Percentiles rank a stretch among this genome's conserved stretches.
These are phyloP conservation scores for Calephelis virginiensis DNA, from an alignment of 1,140 invertebrate species.

Conservation along the genomic window DNA sequence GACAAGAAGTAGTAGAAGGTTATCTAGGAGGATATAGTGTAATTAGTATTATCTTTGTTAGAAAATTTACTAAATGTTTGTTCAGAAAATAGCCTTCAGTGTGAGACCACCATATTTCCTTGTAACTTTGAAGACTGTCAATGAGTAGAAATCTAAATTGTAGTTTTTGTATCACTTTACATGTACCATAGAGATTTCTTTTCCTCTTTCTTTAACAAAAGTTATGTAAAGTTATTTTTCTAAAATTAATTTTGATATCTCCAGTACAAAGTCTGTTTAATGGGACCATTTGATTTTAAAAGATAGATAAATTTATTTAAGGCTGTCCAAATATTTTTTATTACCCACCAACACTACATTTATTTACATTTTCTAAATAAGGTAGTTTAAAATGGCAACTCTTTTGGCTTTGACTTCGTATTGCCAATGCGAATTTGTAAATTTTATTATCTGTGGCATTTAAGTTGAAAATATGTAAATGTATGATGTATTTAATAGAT, in stretches of 20 bases:
- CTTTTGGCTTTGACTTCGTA: slow-evolving; percentile 30
- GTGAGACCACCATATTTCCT: slow-evolving; percentile 17
- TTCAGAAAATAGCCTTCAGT: not conserved
- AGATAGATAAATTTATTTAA: slow-evolving; percentile 18
- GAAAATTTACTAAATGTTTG: not conserved
- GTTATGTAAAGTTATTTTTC: slow-evolving; percentile 10
- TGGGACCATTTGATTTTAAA: slow-evolving; percentile 24
- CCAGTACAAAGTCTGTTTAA: slow-evolving; percentile 24
- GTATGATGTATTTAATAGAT: not conserved
- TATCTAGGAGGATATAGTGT: too few relatives aligned
- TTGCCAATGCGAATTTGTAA: slow-evolving; percentile 17
- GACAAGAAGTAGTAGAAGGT: too few relatives aligned
- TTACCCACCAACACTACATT: slow-evolving; percentile 18
- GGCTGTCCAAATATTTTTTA: slow-evolving; percentile 8
- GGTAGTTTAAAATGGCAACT: slow-evolving; percentile 23
- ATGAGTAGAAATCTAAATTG: slow-evolving; percentile 21
- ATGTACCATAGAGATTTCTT: not conserved
- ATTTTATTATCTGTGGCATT: slow-evolving; percentile 16
- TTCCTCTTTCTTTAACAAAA: slow-evolving; percentile 1
- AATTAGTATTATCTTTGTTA: too few relatives aligned
- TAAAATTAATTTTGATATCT: slow-evolving; percentile 15
- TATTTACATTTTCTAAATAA: slow-evolving; percentile 21
- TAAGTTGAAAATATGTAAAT: slow-evolving; percentile 8
- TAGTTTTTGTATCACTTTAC: slow-evolving; percentile 24
- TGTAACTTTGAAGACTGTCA: slow-evolving; percentile 23